Base-by-base conservation (phyloP, 2,888 invertebrate genomes). In the Rutpela maculata region DNA sequence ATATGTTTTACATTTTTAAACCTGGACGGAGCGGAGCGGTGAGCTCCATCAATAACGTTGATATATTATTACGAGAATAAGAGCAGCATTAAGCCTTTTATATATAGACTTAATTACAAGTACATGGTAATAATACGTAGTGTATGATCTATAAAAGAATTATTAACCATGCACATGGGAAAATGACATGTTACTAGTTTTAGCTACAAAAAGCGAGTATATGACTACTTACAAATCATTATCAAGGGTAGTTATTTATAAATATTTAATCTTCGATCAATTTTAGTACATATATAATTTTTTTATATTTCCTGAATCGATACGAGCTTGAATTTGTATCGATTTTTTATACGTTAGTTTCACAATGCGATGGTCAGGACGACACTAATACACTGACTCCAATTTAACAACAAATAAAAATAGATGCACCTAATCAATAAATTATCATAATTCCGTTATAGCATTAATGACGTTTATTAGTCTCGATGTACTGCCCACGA, bases 91-190 rank as follows among this genome's bases (percentile, higher is more conserved):
- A 65, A 43, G 15, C 65, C 43, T 38, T 65, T 65, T 65, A 65
- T 65, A 65, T 65, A 43, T 65, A 11, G 38, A 4, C 43, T 65
- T 65, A 65, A 43, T 65, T 65, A 65, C 18, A 65, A 65, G 31
- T 62, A 62, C 50, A n/a, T n/a, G 62, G n/a, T 35, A 17, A 17
- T 17, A 31, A 62, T 59, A 62, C 17, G 10, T 62, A 62, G 26
- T 31, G 5, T n/a, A 62, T 22, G 12, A 15, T 62, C n/a, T 59
- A 59, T 22, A 62, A 31, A 69, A 57, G 50, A 69, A 69, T 56
- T 69, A 69, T 69, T 69, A 69, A 26, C 56, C 68, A 56, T 69
- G 57, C 57, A 62, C n/a, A 65, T 65, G 65, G 59, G 70, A 70
- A 69, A 70, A 70, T 19, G 57, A 59, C 70, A 70, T 70, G 43